These are phyloP conservation scores for Tethea ocularis DNA, from an alignment of 2,888 invertebrate genomes.

Conservation along the genomic window DNA sequence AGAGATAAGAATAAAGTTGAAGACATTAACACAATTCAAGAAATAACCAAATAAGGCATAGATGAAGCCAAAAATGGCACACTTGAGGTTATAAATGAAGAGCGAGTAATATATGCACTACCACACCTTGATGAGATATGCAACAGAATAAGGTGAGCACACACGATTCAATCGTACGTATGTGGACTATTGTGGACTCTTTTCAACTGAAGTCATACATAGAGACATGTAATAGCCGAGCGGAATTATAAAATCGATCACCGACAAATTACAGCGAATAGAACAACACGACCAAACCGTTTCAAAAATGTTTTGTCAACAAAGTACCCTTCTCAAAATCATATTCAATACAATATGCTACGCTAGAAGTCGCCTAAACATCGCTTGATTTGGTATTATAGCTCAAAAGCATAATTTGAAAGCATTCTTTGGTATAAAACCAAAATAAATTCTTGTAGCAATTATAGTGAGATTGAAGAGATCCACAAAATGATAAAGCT, in stretches of 20 bases:
- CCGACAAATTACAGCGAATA: neutral
- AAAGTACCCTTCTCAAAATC: neutral
- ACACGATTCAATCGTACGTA: neutral
- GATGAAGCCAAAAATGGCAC: conserved; percentile 4
- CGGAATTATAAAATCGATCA: neutral
- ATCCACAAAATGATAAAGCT: neutral
- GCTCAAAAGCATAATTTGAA: neutral
- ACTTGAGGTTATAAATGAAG: neutral
- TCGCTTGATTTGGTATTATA: neutral
- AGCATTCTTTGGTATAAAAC: neutral
- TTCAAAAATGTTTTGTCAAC: neutral
- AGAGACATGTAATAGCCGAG: neutral
- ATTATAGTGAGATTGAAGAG: neutral
- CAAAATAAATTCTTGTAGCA: neutral
- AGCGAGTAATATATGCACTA: neutral
- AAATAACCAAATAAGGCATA: conserved; percentile 3
- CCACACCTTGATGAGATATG: neutral
- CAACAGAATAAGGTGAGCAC: neutral
- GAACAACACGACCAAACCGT: neutral
- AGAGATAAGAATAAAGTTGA: neutral
- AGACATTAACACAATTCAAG: conserved; percentile 3
- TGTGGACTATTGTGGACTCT: neutral
- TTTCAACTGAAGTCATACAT: conserved; percentile 1
- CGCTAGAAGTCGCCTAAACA: neutral
- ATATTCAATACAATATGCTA: neutral